Evolutionary conservation across 2,888 invertebrate species (phyloP), one percentile per base, ranked within the genome.

Genomic region (Rhyacophila evoluta): DNA sequence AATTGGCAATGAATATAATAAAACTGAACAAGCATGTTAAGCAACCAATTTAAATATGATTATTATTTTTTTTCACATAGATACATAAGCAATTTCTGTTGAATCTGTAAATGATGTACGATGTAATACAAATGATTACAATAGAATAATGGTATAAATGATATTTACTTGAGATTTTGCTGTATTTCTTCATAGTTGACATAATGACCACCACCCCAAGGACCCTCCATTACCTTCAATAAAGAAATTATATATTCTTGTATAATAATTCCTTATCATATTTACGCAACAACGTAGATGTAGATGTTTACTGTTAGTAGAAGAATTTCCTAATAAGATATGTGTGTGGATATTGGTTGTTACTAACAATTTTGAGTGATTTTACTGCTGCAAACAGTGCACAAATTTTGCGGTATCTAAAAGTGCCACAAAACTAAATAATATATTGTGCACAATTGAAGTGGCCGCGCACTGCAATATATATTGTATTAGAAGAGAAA

Each of bases 161-260:
- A 77, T 79, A 88, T 91, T 92, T 89, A 95, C 95, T 94, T 95
- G 84, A 95, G 89, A 86, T 95, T 95, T 84, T 93, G 94, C 87
- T 95, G 95, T 84, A 96, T 92, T 87, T 96, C 95, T 85, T 95
- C 94, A 84, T 95, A 95, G 87, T 96, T 96, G 82, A 95, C 95
- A 86, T 95, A 95, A 86, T 96, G 95, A 1, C 89, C 89, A 67
- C 88, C 86, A 37, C 89, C 89, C 89, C 89, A 90, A 3, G 89
- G 89, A 83, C 88, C 88, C 83, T 90, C 89, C 86, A 89, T 87
- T 39, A 85, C 86, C 88, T 89, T 85, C 79, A 84, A 80, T 72
- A 84, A 72, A 80, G 55, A 75, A 80, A 81, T 79, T 68, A 77
- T 67, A 55, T 38, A 73, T 73, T 72, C 55, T 69, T 69, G 69